Percentiles rank a stretch among this genome's conserved stretches.
Conservation (phyloP, 1,140 invertebrate species). For the Riptortus pedestris region DNA sequence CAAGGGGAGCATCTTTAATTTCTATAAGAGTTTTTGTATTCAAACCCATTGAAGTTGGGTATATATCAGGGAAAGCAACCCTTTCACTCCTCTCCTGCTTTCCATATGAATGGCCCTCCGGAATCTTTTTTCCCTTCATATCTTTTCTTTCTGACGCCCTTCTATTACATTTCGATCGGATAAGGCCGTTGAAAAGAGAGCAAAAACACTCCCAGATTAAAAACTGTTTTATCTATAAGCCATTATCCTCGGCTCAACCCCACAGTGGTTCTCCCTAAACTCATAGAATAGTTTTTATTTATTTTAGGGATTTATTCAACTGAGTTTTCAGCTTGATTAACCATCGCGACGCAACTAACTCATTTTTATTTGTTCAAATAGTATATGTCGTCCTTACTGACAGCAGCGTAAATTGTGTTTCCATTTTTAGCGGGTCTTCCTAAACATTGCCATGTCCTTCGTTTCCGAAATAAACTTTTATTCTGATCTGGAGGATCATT, state of each 20-base stretch:
- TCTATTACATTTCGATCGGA: conserved; percentile 27
- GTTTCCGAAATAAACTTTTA: no score
- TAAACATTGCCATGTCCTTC: no score
- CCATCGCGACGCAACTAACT: no score
- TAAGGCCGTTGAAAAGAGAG: conserved; percentile 23
- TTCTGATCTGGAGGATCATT: no score
- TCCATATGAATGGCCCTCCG: conserved; percentile 25
- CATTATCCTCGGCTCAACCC: neutral
- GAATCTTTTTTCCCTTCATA: conserved; percentile 22
- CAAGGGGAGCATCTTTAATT: conserved; percentile 24
- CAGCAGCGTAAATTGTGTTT: no score
- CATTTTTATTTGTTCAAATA: no score
- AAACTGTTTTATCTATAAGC: conserved; percentile 24
- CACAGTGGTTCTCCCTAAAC: neutral
- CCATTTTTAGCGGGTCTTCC: no score
- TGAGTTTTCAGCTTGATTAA: no score
- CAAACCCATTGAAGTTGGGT: conserved; percentile 24
- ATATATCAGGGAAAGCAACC: conserved; percentile 25
- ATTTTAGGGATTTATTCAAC: neutral
- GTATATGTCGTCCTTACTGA: no score
- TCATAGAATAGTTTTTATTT: neutral
- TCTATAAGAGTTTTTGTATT: conserved; percentile 27
- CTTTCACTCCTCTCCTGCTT: conserved; percentile 22
- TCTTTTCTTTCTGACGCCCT: conserved; percentile 25
- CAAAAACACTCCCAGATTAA: conserved; percentile 21